Evolutionary conservation across 1,140 invertebrate genomes (phyloP), one percentile per base, ranked within the genome.

Genomic region (Drosophila repleta): DNA sequence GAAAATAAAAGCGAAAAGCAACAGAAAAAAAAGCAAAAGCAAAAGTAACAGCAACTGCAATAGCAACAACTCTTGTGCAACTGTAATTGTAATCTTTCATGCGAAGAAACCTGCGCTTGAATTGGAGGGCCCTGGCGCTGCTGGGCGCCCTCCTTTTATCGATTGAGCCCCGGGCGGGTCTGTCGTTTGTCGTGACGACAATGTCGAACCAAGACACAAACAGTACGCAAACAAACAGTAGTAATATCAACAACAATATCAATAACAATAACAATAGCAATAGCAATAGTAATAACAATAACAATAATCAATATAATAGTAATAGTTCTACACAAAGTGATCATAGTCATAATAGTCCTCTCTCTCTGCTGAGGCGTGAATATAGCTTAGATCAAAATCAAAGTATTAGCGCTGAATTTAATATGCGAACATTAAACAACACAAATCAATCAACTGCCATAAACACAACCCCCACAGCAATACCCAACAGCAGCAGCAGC

Each of bases 51-150:
- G 39, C 39, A 41, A 41, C 13, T 5, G 39, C 21, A 53, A 53
- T 32, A 51, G 60, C 39, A 21, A 63, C 63, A 35, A 68, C 56
- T 74, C 71, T 71, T 72, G 63, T 71, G 64, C 61, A 81, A 71
- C 51, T 79, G 51, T 56, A 72, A 66, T 79, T 85, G 83, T 88
- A 81, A 78, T 90, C 77, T 90, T 91, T 84, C 74, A 91, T 91
- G 90, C 90, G 90, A 89, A 91, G 78, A 85, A 90, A 90, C 78
- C 82, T 82, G 81, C 89, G 90, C 65, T 74, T 90, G 73, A 74
- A 90, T 72, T 91, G 91, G 91, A 91, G 91, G 91, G 91, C 91
- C 91, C 91, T 92, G 82, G 91, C 90, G 55, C 76, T 90, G 91
- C 91, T 92, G 81, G 91, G 91, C 79, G 91, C 90, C 91, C 91